A percentile compares a stretch with the other conserved stretches of the same genome.
phyloP scores from a whole-genome alignment of 2,113 vertebrate species.

The Ivindomyrus marchei region DNA sequence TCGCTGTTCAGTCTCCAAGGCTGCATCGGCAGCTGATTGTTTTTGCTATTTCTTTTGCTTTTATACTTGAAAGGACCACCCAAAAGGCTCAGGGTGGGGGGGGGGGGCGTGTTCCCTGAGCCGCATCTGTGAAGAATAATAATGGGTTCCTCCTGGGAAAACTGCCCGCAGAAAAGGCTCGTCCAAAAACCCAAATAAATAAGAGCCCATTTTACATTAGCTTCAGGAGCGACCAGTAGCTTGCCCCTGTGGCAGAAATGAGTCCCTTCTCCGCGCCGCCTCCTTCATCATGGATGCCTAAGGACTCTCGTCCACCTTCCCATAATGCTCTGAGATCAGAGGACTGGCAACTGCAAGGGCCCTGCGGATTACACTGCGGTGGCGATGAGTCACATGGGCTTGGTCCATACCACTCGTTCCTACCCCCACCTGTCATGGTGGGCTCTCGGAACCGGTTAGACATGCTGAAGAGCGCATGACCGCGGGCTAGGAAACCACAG shows the following conservation, averaged over 20 bases:
- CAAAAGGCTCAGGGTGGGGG: constrained; percentile 56
- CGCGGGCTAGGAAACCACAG: not conserved
- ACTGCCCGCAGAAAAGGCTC: constrained; percentile 32
- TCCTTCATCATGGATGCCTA: not conserved
- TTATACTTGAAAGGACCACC: constrained; percentile 59
- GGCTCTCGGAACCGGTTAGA: not conserved
- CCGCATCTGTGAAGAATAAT: constrained; percentile 53
- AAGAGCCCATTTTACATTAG: not conserved
- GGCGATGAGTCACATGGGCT: not conserved
- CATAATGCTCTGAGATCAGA: not conserved
- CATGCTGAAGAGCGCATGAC: not conserved
- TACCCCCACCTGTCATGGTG: not conserved
- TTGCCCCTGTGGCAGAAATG: not conserved
- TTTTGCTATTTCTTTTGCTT: constrained; percentile 48
- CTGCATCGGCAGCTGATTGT: constrained; percentile 41
- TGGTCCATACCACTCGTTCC: not conserved
- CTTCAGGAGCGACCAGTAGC: not conserved
- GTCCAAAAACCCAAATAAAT: not conserved
- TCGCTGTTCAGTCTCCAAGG: constrained; percentile 46
- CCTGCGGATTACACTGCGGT: not conserved
- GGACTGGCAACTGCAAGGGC: not conserved
- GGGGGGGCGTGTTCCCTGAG: constrained; percentile 47
- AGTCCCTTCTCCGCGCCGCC: not conserved
- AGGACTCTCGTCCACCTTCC: not conserved
- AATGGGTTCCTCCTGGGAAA: constrained; percentile 47